These are phyloP conservation scores for Sturmia bella DNA, from an alignment of 2,888 invertebrate species.

Conservation along the genomic window DNA sequence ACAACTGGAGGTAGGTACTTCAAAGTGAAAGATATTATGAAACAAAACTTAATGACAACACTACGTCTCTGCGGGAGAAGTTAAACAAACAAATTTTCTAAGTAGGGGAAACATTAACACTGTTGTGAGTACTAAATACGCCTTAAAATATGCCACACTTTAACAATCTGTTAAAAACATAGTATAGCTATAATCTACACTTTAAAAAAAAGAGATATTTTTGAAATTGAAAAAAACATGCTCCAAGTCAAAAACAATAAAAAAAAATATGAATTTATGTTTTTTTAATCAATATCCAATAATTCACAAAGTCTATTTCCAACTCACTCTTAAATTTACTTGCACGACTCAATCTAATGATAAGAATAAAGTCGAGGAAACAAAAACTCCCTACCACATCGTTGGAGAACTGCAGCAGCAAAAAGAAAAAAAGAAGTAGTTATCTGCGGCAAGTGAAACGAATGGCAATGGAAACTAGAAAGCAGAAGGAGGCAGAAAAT, in stretches of 20 bases:
- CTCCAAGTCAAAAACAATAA: not conserved
- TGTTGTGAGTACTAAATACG: not conserved
- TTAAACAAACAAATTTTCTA: too few species aligned
- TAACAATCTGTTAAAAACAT: not conserved
- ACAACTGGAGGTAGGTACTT: too few species aligned
- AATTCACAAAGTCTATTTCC: constrained; percentile 20
- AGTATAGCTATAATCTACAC: not conserved
- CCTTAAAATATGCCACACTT: constrained; percentile 5
- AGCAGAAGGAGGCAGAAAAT: constrained; percentile 5
- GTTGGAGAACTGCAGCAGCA: not conserved
- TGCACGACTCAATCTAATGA: constrained; percentile 51
- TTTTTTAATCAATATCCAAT: constrained; percentile 38
- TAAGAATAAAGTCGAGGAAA: constrained; percentile 45
- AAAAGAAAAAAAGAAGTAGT: too few species aligned
- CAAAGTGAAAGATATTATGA: too few species aligned
- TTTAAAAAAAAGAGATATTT: not conserved
- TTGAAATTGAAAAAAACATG: not conserved
- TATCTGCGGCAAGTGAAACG: constrained; percentile 40
- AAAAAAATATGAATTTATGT: not conserved
- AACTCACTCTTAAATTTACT: constrained; percentile 18
- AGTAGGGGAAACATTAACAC: too few species aligned
- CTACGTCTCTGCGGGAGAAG: too few species aligned
- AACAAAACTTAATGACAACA: too few species aligned
- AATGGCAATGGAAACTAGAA: not conserved
- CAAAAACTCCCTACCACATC: constrained; percentile 1